Evolutionary conservation across 1,140 invertebrate genomes (phyloP).

Genomic region (Venustaconcha ellipsiformis): DNA sequence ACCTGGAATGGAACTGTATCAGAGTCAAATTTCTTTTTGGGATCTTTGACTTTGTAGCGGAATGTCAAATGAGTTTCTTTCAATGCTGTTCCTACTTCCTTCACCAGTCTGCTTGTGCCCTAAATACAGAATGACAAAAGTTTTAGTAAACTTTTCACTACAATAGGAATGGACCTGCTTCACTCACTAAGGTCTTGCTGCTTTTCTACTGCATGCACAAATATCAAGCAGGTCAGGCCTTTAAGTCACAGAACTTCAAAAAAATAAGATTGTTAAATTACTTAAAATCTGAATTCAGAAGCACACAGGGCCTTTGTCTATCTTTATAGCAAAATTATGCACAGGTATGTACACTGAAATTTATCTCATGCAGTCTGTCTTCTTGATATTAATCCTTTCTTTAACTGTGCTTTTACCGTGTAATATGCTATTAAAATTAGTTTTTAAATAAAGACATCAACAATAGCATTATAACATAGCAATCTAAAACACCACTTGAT

Average conservation of each 20-base stretch:
- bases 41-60: slow-evolving; percentile 48
- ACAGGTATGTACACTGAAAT: too few species aligned
- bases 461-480: too few species aligned
- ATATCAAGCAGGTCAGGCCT: neutral
- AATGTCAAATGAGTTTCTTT: slow-evolving; percentile 56
- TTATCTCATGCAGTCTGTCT: too few species aligned
- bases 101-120: slow-evolving; percentile 48
- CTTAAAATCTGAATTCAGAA: too few species aligned
- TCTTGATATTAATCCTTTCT: too few species aligned
- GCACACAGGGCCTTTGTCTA: too few species aligned
- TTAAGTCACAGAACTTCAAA: neutral
- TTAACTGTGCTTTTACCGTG: too few species aligned
- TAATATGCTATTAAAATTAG: too few species aligned
- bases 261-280: too few species aligned
- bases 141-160: neutral
- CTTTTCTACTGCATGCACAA: neutral
- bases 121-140: slow-evolving; percentile 20
- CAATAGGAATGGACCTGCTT: neutral
- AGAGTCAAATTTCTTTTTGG: slow-evolving; percentile 28
- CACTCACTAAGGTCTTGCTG: neutral
- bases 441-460: too few species aligned
- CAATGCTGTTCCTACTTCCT: slow-evolving; percentile 58
- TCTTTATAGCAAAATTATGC: too few species aligned
- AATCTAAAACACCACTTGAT: too few species aligned
- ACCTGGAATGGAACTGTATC: slow-evolving; percentile 60